A percentile compares a stretch with the other conserved stretches of the same genome.
These are phyloP conservation scores for Nyctalus aviator DNA, from an alignment of 2,797 vertebrate species.

Conservation along the genomic window DNA sequence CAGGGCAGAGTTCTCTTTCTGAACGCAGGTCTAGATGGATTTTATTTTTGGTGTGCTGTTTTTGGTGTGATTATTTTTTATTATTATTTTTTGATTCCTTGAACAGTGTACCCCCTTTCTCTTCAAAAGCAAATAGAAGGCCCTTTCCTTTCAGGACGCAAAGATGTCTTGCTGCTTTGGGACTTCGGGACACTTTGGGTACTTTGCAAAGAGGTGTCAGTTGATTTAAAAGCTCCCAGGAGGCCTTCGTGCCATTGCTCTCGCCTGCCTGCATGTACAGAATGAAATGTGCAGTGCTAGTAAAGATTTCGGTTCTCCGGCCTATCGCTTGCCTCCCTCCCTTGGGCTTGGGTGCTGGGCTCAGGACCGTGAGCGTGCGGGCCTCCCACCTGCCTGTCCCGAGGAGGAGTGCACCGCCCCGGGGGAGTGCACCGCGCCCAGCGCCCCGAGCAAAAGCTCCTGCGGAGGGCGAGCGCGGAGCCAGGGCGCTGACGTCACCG, in stretches of 20 bases:
- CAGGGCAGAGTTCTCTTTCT: neutral
- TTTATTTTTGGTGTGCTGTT: constrained; percentile 41
- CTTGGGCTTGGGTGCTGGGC: neutral
- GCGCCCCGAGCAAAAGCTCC: neutral
- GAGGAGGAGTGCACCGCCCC: neutral
- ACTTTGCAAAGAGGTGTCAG: constrained; percentile 62
- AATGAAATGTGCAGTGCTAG: neutral
- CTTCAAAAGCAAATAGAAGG: constrained; percentile 56
- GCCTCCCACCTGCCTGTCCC: neutral
- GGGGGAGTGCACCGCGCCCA: neutral
- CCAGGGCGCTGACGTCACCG: constrained; percentile 31
- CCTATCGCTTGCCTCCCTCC: neutral
- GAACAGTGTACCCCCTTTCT: neutral
- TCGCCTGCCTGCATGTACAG: neutral
- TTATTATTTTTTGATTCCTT: neutral
- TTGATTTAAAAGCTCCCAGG: constrained; percentile 57
- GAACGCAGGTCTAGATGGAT: neutral
- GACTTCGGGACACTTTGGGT: neutral
- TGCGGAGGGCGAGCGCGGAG: neutral
- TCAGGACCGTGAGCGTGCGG: neutral
- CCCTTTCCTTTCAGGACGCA: neutral
- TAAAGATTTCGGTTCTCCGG: constrained; percentile 5
- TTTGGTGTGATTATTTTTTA: constrained; percentile 19
- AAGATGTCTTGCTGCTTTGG: constrained; percentile 46
- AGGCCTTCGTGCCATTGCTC: constrained; percentile 1